Conservation (phyloP, 2,797 vertebrate species). For the Lagorchestes hirsutus region DNA sequence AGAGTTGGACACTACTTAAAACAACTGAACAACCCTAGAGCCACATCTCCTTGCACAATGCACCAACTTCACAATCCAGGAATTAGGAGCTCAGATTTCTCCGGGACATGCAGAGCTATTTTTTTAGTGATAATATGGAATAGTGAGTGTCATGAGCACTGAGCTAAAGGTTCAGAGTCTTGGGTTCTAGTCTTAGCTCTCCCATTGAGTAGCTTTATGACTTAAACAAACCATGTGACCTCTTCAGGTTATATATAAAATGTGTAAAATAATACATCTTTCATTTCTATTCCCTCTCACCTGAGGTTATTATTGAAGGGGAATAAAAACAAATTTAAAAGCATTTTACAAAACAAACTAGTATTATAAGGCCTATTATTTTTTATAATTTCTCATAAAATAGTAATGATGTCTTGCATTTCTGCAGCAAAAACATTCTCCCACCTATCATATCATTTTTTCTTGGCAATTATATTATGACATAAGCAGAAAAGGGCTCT, state of each 20-base stretch:
- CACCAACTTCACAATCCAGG: not conserved
- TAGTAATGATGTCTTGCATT: not conserved
- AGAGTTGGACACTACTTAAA: too few relatives aligned
- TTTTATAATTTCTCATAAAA: not conserved
- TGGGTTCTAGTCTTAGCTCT: conserved; percentile 41
- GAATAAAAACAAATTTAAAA: not conserved
- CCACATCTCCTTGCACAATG: not conserved
- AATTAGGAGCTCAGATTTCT: not conserved
- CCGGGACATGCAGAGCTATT: not conserved
- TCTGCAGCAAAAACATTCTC: not conserved
- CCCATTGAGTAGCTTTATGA: not conserved
- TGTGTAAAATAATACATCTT: not conserved
- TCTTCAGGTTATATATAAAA: conserved; percentile 22
- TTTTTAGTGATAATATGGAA: not conserved
- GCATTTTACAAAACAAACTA: not conserved
- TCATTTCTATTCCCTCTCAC: not conserved
- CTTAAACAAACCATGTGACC: not conserved
- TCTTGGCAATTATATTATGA: not conserved
- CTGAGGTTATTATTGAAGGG: not conserved
- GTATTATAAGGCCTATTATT: not conserved
- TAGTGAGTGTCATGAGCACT: not conserved
- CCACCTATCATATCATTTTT: not conserved
- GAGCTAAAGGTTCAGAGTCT: not conserved
- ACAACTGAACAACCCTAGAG: too few relatives aligned
- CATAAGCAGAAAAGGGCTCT: not conserved